Base-by-base conservation (phyloP, 1,140 invertebrate species). In the Calosoma granatense region DNA sequence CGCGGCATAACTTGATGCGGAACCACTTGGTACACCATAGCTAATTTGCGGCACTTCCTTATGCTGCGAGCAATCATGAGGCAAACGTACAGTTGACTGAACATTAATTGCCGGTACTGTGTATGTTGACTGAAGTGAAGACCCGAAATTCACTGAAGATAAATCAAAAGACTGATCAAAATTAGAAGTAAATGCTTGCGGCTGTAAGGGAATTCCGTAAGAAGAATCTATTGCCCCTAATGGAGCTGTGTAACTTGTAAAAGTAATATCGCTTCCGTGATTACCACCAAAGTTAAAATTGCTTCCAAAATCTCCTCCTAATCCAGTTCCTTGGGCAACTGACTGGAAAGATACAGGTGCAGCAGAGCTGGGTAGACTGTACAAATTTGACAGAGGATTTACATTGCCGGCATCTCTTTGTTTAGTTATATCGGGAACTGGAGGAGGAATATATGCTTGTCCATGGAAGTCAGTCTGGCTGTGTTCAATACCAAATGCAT, bases 381-480 rank as follows among this genome's bases (percentile, higher is more conserved):
- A 78, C 0, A 78, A 61, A 57, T 65, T 73, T 0, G 75, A 70
- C 1, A 75, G 76, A 64, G 74, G 72, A 47, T 47, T 60, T 52
- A 51, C 57, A 19, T 1, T 56, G 6, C 41, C 41, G 17, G 3
- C 6, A 47, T 47, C 58, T 30, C 6, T 55, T 57, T 12, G 63
- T 65, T 60, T 73, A 39, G 74, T 67, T 2, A 78, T 63, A 55
- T 84, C 80, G 20, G 78, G 68, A 14, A 82, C 76, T 1, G 83
- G 80, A 1, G 83, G 83, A 0, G 84, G 82, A 21, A 85, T 72
- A 63, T 85, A 86, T 0, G 79, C 73, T 2, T 73, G 71, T 0
- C 77, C 74, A 61, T 72, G 67, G 53, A 74, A 70, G 51, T 69
- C 60, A 61, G 75, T 66, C 41, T 12, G 43, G 22, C 54, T 20